Conservation (phyloP, 2,888 invertebrate species). For the Melinopterus prodromus region DNA sequence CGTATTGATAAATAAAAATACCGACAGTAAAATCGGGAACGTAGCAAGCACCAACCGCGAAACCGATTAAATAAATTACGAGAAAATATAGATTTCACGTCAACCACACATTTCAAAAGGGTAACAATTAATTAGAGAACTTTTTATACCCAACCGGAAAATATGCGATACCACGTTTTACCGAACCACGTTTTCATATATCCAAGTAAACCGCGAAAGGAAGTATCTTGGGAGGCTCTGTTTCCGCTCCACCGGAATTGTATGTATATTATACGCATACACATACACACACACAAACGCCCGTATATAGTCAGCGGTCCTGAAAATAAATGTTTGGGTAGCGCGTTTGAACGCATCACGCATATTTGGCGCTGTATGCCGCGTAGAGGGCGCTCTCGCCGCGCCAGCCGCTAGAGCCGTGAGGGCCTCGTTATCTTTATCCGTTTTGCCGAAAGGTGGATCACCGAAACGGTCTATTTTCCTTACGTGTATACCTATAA, state of each 20-base stretch:
- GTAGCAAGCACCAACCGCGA: no score
- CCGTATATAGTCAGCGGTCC: neutral
- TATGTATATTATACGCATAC: neutral
- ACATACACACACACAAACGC: neutral
- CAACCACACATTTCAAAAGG: no score
- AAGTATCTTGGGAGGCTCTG: neutral
- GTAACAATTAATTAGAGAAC: no score
- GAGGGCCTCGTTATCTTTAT: slow-evolving; percentile 24
- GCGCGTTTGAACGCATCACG: neutral
- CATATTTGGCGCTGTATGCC: slow-evolving; percentile 4
- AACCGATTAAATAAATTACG: no score
- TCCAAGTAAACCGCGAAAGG: neutral
- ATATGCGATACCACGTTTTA: no score
- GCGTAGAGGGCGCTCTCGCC: neutral
- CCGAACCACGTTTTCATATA: neutral
- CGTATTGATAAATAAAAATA: no score
- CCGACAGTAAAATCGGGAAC: no score
- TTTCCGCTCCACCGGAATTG: neutral
- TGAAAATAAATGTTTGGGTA: neutral
- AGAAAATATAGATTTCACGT: no score
- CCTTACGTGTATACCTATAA: slow-evolving; percentile 4
- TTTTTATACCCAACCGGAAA: no score
- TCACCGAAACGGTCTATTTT: slow-evolving; percentile 7
- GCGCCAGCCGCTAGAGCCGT: neutral
- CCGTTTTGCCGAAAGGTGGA: slow-evolving; percentile 14